Base-by-base conservation (phyloP, 2,113 vertebrate genomes). In the Neodon shergylaensis region DNA sequence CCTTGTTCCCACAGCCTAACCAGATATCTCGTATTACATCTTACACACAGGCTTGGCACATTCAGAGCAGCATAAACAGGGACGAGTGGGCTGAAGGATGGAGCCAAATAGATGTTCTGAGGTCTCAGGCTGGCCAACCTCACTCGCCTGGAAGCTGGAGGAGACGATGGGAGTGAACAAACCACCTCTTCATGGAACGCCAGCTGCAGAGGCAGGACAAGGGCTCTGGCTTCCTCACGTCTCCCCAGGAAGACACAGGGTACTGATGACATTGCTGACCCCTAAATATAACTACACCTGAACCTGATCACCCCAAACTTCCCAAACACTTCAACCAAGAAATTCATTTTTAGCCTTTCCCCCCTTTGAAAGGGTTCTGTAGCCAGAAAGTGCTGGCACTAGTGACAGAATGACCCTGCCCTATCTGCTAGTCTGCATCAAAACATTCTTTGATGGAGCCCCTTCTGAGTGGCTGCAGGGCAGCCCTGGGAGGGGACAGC, bases 31-130 rank as follows among this genome's bases (percentile, higher is more conserved):
- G 8, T 61, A 61, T 26, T 77, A 61, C 44, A 31, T 91, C 49
- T 77, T 82, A 77, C 88, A 77, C 7, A 74, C 70, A 24, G 44
- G 65, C 44, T 66, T 88, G 91, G 91, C 77, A 96, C 76, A 88
- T 52, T 92, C 52, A 31, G n/a, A 77, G 47, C 77, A 85, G 44
- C 36, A 52, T 28, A n/a, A 93, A 83, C 9, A 49, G 0, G 2
- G 39, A 52, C 12, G 36, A 54, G 5, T 47, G 73, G 79, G 74
- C 66, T 88, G 58, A 58, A 58, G 58, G 58, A 58, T 58, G 58
- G 58, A 6, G 82, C 89, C 89, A 92, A 79, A 65, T 72, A 1
- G 89, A 89, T 36, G 72, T 31, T 42, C 52, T 0, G 10, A 92
- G n/a, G 28, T 52, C 88, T 24, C 83, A 36, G 24, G 70, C 52